Percentiles rank a stretch among this genome's conserved stretches.
Conservation (phyloP, 2,888 invertebrate species). For the Polydrusus tereticollis region DNA sequence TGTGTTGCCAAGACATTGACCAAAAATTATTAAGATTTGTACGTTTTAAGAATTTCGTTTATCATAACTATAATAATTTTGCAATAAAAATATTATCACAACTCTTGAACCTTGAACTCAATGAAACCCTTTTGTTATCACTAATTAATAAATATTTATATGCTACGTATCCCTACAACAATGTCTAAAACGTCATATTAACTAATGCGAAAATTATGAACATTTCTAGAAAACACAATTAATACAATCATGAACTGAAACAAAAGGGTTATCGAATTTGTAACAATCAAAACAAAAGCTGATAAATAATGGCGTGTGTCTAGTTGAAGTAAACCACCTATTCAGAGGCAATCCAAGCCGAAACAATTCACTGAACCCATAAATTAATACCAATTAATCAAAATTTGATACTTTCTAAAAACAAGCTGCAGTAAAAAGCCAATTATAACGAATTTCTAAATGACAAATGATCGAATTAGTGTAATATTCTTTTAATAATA, state of each 20-base stretch:
- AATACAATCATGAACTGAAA: slow-evolving; percentile 4
- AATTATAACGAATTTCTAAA: slow-evolving; percentile 52
- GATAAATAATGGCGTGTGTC: slow-evolving; percentile 44
- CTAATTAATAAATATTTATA: not conserved
- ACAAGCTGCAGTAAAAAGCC: slow-evolving; percentile 43
- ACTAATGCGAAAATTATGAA: not conserved
- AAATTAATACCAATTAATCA: slow-evolving; percentile 56
- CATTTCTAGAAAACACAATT: slow-evolving; percentile 1
- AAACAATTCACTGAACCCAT: slow-evolving; percentile 52
- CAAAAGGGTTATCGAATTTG: slow-evolving; percentile 10
- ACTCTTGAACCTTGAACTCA: too few species aligned
- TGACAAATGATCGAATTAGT: slow-evolving; percentile 63
- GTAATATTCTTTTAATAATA: slow-evolving; percentile 62
- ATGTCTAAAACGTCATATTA: not conserved
- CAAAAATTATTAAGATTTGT: too few species aligned
- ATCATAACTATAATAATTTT: too few species aligned
- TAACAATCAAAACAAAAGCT: slow-evolving; percentile 35
- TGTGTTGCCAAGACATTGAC: too few species aligned
- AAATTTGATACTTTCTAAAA: slow-evolving; percentile 53
- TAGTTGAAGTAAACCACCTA: slow-evolving; percentile 39
- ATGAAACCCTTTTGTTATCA: too few species aligned
- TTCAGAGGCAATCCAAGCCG: slow-evolving; percentile 51
- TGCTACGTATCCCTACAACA: not conserved
- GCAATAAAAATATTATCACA: too few species aligned
- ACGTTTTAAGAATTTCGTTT: too few species aligned